Evolutionary conservation across 2,797 vertebrate species (phyloP), one percentile per base, ranked within the genome.

Genomic region (Meda fulgida): DNA sequence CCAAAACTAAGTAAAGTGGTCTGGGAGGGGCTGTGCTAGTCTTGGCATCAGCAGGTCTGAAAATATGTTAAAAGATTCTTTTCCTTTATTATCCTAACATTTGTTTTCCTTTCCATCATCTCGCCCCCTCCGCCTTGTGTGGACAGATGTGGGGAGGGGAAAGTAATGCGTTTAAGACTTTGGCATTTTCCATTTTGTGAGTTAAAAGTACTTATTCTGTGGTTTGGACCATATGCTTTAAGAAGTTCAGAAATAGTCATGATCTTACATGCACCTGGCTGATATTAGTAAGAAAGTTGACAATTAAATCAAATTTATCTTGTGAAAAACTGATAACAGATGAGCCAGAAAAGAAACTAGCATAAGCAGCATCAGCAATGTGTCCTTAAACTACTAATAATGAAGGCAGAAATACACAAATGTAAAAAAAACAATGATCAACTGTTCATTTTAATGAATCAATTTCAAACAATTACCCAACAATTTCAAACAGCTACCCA

Each of bases 101-200:
- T 75, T 67, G 81, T 89, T 86, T 89, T 89, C 86, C 85, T 87
- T 88, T 87, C 85, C 88, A 90, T 92, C 91, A 91, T 89, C 90
- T 90, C 80, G 87, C 88, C 87, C 92, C 14, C 91, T 88, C 83
- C 11, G 51, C 90, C 86, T 91, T 93, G 92, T 94, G 89, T 93
- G 89, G 89, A 94, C 93, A 94, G 93, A 93, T 94, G 93, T 85
- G 85, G 78, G 40, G 86, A 89, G 75, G 85, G 66, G 53, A 66
- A 16, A 70, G 38, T 31, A 29, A 79, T 53, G 66, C 29, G 46
- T 86, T 87, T 87, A 77, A 88, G 85, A 87, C 89, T 84, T 81
- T 85, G 81, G 81, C 73, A 83, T 89, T 92, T 93, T 91, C 87
- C 73, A 81, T 87, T 78, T 84, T 58, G 72, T 80, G 88, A 91